Evolutionary conservation across 2,888 invertebrate species (phyloP).

Genomic region (Dione vanillae): DNA sequence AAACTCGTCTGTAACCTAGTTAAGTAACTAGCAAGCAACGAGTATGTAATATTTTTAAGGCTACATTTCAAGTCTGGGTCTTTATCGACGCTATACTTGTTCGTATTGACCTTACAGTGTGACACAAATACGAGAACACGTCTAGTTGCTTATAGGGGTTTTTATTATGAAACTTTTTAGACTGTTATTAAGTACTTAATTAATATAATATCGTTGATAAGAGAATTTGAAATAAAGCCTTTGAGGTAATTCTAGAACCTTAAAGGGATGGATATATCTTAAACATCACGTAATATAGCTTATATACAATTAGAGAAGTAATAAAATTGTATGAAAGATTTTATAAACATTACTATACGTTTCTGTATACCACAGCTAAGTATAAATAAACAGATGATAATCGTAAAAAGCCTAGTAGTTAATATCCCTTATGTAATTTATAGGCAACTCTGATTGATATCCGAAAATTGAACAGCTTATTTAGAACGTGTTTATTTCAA

Average conservation of each 20-base stretch:
- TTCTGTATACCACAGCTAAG: too few relatives aligned
- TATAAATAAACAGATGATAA: too few relatives aligned
- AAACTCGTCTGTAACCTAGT: slow-evolving; percentile 33
- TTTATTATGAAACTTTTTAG: background rate
- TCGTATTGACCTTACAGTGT: slow-evolving; percentile 49
- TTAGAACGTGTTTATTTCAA: background rate
- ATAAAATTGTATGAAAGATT: too few relatives aligned
- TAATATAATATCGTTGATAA: too few relatives aligned
- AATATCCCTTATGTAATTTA: background rate
- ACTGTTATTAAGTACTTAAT: background rate
- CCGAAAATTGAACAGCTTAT: background rate
- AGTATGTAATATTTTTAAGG: slow-evolving; percentile 35
- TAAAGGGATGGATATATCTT: too few relatives aligned
- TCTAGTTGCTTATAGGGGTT: slow-evolving; percentile 13
- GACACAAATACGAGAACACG: slow-evolving; percentile 47
- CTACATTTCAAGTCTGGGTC: slow-evolving; percentile 29
- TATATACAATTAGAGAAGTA: too few relatives aligned
- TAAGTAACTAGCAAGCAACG: slow-evolving; percentile 25
- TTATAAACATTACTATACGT: too few relatives aligned
- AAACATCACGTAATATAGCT: too few relatives aligned
- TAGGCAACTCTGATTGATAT: background rate
- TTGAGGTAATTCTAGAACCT: too few relatives aligned
- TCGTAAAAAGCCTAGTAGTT: background rate
- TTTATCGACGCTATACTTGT: slow-evolving; percentile 44
- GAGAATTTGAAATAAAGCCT: background rate